Evolutionary conservation across 2,113 vertebrate genomes (phyloP).

Genomic region (Acinonyx jubatus): DNA sequence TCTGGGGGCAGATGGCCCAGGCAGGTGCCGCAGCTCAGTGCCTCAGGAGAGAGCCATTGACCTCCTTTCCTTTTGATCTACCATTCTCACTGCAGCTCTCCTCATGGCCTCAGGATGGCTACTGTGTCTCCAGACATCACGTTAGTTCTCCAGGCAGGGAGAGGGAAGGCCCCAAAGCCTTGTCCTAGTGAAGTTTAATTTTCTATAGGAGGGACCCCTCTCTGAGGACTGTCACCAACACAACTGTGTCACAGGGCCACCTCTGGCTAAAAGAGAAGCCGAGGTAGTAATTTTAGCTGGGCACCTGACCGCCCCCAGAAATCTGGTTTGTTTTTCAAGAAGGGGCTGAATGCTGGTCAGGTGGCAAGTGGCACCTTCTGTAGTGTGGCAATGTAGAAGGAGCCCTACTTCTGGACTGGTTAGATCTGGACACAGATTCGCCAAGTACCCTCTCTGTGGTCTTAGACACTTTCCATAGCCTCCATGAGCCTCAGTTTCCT

Average conservation of each 20-base stretch:
- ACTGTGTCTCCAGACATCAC: not conserved
- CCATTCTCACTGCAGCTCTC: not conserved
- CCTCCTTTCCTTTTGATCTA: not conserved
- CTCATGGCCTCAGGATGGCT: not conserved
- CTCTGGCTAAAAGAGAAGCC: not conserved
- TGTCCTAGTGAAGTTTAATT: not conserved
- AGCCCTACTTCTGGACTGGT: not conserved
- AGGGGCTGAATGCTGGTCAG: not conserved
- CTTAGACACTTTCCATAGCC: not conserved
- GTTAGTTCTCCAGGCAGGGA: not conserved
- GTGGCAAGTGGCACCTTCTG: not conserved
- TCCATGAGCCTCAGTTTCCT: not conserved
- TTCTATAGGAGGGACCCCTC: not conserved
- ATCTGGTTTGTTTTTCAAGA: not conserved
- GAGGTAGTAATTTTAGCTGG: not conserved
- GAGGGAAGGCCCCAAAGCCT: not conserved
- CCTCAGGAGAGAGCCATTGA: not conserved
- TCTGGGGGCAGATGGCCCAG: not conserved
- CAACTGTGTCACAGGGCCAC: not conserved
- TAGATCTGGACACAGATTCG: not conserved
- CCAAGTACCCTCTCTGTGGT: not conserved
- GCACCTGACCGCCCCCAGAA: not conserved
- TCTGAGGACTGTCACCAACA: not conserved
- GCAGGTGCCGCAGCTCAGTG: not conserved
- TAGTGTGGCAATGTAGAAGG: not conserved